A percentile compares a stretch with the other conserved stretches of the same genome.
phyloP scores from a whole-genome alignment of 2,113 vertebrate genomes.

The Galemys pyrenaicus region DNA sequence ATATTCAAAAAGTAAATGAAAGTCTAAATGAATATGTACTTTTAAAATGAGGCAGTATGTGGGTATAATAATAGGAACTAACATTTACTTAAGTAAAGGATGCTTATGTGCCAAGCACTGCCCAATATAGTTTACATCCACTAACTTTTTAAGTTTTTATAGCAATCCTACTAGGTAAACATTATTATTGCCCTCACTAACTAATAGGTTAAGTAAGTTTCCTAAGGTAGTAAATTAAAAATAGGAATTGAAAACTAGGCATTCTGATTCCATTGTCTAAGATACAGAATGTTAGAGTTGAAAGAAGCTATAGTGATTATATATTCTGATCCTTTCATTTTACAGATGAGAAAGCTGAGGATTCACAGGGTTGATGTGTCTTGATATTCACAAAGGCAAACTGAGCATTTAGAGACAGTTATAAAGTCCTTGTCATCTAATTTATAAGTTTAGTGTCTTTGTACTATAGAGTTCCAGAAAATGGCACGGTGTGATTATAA shows the following conservation, averaged over 20 bases:
- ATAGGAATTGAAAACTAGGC: background rate
- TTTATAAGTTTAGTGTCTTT: background rate
- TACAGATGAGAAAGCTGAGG: background rate
- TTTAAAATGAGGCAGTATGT: conserved; percentile 25
- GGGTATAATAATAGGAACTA: background rate
- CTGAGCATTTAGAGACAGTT: background rate
- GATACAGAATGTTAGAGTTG: background rate
- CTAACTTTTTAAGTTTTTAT: conserved; percentile 23
- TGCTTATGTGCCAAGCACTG: background rate
- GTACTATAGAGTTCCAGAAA: background rate
- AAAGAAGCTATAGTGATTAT: background rate
- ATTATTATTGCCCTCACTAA: background rate
- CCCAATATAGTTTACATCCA: background rate
- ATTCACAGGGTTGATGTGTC: background rate
- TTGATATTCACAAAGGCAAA: background rate
- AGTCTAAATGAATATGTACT: background rate
- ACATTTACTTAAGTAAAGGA: background rate
- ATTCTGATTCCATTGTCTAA: background rate
- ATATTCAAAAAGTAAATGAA: background rate
- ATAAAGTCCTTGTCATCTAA: background rate
- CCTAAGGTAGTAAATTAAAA: background rate
- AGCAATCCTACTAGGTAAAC: background rate
- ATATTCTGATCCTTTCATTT: background rate
- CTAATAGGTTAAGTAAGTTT: background rate
- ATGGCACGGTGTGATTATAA: background rate